phyloP scores from a whole-genome alignment of 1,140 invertebrate species.

The Aporrectodea caliginosa region DNA sequence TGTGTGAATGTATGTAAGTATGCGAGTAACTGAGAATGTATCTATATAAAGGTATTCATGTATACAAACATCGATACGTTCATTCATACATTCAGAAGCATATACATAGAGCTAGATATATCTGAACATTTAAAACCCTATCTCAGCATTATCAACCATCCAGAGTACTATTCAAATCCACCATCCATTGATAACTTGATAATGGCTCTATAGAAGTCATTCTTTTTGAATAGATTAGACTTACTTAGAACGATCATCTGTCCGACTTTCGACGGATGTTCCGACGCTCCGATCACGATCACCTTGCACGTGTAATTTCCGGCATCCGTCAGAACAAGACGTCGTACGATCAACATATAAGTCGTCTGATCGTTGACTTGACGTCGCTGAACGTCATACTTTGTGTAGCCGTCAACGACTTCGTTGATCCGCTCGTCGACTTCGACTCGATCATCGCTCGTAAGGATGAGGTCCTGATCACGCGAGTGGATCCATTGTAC shows the following conservation, averaged over 20 bases:
- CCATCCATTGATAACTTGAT: no score
- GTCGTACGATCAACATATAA: constrained; percentile 42
- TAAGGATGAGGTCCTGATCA: constrained; percentile 29
- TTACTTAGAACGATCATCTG: constrained; percentile 30
- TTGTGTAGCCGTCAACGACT: constrained; percentile 36
- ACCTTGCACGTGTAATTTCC: constrained; percentile 43
- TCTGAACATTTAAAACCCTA: no score
- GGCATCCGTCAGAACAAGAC: constrained; percentile 39
- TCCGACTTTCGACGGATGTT: constrained; percentile 38
- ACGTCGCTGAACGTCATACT: constrained; percentile 39
- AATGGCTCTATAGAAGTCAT: no score
- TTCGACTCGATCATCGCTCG: constrained; percentile 36
- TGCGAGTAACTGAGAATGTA: no score
- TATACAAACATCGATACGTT: no score
- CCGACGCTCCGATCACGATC: constrained; percentile 30
- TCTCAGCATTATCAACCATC: no score
- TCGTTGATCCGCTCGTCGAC: constrained; percentile 33
- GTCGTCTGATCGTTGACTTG: constrained; percentile 33
- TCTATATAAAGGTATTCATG: no score
- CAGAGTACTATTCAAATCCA: no score
- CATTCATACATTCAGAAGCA: no score
- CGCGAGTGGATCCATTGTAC: constrained; percentile 31
- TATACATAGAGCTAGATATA: no score
- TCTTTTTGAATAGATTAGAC: no score
- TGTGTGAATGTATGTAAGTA: no score